Evolutionary conservation across 2,888 invertebrate genomes (phyloP).

Genomic region (Habroteleia sp.): DNA sequence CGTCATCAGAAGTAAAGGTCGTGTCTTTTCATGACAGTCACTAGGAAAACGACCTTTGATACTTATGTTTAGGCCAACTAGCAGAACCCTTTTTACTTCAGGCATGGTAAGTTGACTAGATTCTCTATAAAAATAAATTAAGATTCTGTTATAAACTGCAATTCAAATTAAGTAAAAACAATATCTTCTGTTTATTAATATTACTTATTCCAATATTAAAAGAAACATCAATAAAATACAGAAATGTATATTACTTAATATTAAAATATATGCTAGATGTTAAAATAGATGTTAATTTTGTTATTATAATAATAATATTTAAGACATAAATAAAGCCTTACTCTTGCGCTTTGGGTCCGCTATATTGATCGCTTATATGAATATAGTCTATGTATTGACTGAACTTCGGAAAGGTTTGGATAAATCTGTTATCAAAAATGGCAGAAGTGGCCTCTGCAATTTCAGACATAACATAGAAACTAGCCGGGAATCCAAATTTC

Average conservation of each 20-base stretch:
- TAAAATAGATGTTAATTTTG: no score
- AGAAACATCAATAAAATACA: no score
- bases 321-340: no score
- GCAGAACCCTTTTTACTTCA: constrained; percentile 89
- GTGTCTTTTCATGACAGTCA: constrained; percentile 87
- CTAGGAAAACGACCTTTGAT: constrained; percentile 85
- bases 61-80: constrained; percentile 90
- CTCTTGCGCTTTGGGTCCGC: constrained; percentile 95
- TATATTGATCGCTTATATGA: constrained; percentile 98
- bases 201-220: no score
- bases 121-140: constrained; percentile 82
- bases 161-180: no score
- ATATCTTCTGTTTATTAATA: no score
- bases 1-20: constrained; percentile 92
- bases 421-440: constrained; percentile 91
- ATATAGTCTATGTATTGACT: constrained; percentile 94
- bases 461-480: constrained; percentile 92
- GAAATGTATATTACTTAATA: no score
- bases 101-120: constrained; percentile 86
- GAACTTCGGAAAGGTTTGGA: constrained; percentile 90
- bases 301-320: no score
- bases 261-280: no score
- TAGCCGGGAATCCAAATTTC: constrained; percentile 88
- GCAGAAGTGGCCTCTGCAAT: constrained; percentile 92
- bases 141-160: no score